Percentiles rank a stretch among this genome's conserved stretches.
Evolutionary conservation across 2,113 vertebrate species (phyloP).

Genomic region (Pyxicephalus adspersus): DNA sequence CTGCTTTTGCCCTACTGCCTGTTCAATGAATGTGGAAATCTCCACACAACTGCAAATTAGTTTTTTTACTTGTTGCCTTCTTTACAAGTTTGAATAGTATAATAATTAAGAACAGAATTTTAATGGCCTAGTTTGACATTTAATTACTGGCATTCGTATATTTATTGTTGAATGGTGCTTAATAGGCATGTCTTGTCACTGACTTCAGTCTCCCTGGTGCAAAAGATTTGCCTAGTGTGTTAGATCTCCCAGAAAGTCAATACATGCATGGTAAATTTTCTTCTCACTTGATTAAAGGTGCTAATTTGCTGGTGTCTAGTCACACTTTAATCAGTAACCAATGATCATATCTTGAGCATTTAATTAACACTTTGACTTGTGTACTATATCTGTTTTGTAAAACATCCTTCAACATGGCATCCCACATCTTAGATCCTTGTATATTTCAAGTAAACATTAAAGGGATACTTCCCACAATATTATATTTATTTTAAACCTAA

Average conservation of each 20-base stretch:
- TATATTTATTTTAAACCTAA: too few species aligned
- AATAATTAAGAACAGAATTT: slow-evolving; percentile 16
- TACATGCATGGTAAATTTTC: slow-evolving; percentile 31
- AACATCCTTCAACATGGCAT: background rate
- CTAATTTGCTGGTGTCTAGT: slow-evolving; percentile 39
- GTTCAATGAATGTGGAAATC: background rate
- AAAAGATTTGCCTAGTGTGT: slow-evolving; percentile 29
- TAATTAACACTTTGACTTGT: slow-evolving; percentile 10
- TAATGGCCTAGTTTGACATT: slow-evolving; percentile 7
- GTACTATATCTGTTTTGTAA: slow-evolving; percentile 6
- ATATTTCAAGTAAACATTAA: background rate
- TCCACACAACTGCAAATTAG: background rate
- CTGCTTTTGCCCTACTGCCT: background rate
- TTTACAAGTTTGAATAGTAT: background rate
- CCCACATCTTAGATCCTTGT: background rate
- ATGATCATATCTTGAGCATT: slow-evolving; percentile 27
- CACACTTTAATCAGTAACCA: slow-evolving; percentile 16
- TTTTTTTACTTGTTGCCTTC: background rate
- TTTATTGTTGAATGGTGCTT: background rate
- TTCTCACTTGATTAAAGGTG: slow-evolving; percentile 38
- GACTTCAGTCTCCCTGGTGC: slow-evolving; percentile 23
- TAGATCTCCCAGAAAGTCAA: slow-evolving; percentile 34
- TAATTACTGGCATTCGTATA: slow-evolving; percentile 14
- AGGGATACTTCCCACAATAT: background rate
- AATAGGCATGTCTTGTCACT: slow-evolving; percentile 34